These are phyloP conservation scores for Dasypolia templi DNA, from an alignment of 2,888 invertebrate species.

Conservation along the genomic window DNA sequence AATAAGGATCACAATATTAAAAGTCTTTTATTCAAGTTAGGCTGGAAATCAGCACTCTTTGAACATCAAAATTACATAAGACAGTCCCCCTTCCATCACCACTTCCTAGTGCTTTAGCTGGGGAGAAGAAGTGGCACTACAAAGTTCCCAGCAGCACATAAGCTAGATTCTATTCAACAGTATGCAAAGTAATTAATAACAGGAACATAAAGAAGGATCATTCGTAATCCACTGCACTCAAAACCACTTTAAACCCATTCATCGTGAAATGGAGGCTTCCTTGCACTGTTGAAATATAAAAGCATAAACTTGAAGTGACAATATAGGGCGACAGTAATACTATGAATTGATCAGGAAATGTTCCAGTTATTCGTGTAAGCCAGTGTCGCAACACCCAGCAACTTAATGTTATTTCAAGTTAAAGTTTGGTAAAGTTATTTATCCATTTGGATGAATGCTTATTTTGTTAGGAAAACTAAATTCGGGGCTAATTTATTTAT, in stretches of 20 bases:
- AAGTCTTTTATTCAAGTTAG: background rate
- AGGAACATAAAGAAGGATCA: background rate
- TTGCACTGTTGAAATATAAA: conserved; percentile 21
- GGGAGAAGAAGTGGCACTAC: background rate
- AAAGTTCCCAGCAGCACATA: too few relatives aligned
- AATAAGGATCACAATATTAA: background rate
- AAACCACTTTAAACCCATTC: background rate
- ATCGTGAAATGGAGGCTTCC: conserved; percentile 1
- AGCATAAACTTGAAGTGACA: background rate
- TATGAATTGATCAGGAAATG: conserved; percentile 39
- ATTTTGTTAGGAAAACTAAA: too few relatives aligned
- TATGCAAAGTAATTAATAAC: background rate
- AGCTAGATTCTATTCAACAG: background rate
- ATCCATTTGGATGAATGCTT: too few relatives aligned
- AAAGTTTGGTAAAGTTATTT: background rate
- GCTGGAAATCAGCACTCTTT: background rate
- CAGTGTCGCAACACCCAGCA: background rate
- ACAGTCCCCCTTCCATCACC: too few relatives aligned
- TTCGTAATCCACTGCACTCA: background rate
- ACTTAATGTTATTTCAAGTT: conserved; percentile 15
- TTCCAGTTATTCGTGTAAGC: conserved; percentile 35
- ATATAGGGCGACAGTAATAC: conserved; percentile 12
- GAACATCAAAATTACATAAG: background rate
- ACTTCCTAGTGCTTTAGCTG: background rate
- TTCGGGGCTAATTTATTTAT: too few relatives aligned